Conservation (phyloP, 2,113 vertebrate genomes). For the Oryctolagus cuniculus region DNA sequence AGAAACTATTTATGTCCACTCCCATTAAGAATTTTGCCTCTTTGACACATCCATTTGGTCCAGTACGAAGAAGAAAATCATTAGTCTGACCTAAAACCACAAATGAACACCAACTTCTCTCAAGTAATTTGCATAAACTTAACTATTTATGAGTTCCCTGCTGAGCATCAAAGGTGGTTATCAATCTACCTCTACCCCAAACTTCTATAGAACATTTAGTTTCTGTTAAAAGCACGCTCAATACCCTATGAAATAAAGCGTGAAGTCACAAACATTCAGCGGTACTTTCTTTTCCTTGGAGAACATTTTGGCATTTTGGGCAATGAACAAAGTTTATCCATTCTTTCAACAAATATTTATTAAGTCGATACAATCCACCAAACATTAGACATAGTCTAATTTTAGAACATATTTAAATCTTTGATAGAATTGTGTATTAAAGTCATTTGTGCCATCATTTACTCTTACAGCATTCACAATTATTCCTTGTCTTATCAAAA, state of each 20-base stretch:
- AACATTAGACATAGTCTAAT: constrained; percentile 34
- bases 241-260: constrained; percentile 86
- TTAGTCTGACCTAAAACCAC: constrained; percentile 91
- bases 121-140: constrained; percentile 88
- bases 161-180: constrained; percentile 91
- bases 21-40: constrained; percentile 93
- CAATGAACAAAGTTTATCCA: constrained; percentile 76
- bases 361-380: constrained; percentile 50
- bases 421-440: constrained; percentile 11
- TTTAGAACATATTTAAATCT: constrained; percentile 34
- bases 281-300: constrained; percentile 56
- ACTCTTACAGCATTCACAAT: constrained; percentile 52
- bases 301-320: constrained; percentile 68
- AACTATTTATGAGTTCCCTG: constrained; percentile 92
- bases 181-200: constrained; percentile 91
- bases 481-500: constrained; percentile 10
- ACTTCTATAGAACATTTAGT: constrained; percentile 87
- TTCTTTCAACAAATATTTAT: constrained; percentile 72
- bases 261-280: constrained; percentile 82
- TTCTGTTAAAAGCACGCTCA: constrained; percentile 85
- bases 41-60: constrained; percentile 91
- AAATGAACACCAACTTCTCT: constrained; percentile 87
- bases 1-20: constrained; percentile 91
- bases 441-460: constrained; percentile 69
- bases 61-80: constrained; percentile 90